phyloP scores from a whole-genome alignment of 2,888 invertebrate genomes.

The Apoderus coryli region DNA sequence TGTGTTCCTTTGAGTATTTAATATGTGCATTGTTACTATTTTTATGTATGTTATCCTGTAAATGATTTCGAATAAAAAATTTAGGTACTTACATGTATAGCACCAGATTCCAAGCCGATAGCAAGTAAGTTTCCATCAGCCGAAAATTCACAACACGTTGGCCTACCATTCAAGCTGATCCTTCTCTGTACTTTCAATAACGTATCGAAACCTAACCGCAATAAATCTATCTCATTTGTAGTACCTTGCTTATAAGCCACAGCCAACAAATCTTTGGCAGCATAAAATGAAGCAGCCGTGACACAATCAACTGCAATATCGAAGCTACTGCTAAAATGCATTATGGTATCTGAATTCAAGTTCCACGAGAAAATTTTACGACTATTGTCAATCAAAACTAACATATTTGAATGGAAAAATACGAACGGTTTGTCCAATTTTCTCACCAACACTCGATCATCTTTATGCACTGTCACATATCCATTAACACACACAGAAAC shows the following conservation, averaged over 20 bases:
- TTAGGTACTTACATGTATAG: slow-evolving; percentile 40
- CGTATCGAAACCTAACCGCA: too few relatives aligned
- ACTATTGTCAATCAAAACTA: slow-evolving; percentile 7
- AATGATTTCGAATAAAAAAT: neutral
- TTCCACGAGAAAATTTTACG: slow-evolving; percentile 7
- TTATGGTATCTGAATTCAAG: neutral
- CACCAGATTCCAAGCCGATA: slow-evolving; percentile 45
- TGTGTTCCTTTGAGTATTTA: too few relatives aligned
- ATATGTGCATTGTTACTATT: too few relatives aligned
- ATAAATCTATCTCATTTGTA: too few relatives aligned
- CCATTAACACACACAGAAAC: neutral
- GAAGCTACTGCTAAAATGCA: neutral
- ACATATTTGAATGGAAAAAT: neutral
- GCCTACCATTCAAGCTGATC: too few relatives aligned
- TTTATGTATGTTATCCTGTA: slow-evolving; percentile 1
- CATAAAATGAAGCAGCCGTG: slow-evolving; percentile 1
- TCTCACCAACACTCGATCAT: neutral
- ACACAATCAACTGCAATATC: slow-evolving; percentile 1
- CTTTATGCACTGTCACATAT: neutral
- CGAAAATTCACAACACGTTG: slow-evolving; percentile 29
- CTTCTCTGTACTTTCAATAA: too few relatives aligned
- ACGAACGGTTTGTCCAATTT: neutral
- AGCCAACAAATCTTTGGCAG: neutral
- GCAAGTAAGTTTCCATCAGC: slow-evolving; percentile 44
- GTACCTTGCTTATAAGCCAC: neutral